Conservation (phyloP, 2,113 vertebrate species). For the Tupaia tana region DNA sequence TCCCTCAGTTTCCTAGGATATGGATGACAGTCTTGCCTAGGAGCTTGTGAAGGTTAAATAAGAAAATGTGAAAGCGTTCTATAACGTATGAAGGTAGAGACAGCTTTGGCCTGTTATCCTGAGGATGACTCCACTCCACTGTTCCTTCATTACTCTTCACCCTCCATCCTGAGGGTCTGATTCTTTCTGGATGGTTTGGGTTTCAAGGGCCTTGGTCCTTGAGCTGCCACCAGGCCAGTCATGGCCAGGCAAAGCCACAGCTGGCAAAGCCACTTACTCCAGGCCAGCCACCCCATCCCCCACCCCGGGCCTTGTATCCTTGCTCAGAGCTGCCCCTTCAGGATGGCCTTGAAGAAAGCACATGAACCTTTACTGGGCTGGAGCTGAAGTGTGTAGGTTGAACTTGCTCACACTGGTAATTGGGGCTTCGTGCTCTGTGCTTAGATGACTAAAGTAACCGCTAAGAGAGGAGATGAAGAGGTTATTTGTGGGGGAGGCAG, state of each 20-base stretch:
- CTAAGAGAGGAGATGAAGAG: conserved; percentile 43
- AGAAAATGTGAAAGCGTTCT: not conserved
- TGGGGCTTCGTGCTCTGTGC: conserved; percentile 25
- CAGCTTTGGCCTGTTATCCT: fast-evolving
- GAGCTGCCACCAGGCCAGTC: not conserved
- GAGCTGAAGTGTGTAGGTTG: conserved; percentile 38
- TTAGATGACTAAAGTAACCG: conserved; percentile 48
- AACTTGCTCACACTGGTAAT: conserved; percentile 50
- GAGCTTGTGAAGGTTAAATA: not conserved
- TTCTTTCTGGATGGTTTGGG: not conserved
- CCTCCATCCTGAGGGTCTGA: not conserved
- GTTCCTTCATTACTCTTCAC: not conserved
- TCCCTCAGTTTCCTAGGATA: not conserved
- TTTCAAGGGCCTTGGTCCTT: not conserved
- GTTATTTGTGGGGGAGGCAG: not conserved
- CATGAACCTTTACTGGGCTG: not conserved
- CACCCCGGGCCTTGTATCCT: fast-evolving
- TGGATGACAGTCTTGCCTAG: not conserved
- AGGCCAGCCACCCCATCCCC: not conserved
- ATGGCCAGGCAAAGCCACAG: not conserved
- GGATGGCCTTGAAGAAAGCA: not conserved
- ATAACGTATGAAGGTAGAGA: too few species aligned
- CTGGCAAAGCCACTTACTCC: too few species aligned
- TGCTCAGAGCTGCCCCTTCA: not conserved
- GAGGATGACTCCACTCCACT: not conserved